Evolutionary conservation across 2,113 vertebrate genomes (phyloP), one percentile per base, ranked within the genome.

Genomic region (Gnathonemus echidnorhynchus): DNA sequence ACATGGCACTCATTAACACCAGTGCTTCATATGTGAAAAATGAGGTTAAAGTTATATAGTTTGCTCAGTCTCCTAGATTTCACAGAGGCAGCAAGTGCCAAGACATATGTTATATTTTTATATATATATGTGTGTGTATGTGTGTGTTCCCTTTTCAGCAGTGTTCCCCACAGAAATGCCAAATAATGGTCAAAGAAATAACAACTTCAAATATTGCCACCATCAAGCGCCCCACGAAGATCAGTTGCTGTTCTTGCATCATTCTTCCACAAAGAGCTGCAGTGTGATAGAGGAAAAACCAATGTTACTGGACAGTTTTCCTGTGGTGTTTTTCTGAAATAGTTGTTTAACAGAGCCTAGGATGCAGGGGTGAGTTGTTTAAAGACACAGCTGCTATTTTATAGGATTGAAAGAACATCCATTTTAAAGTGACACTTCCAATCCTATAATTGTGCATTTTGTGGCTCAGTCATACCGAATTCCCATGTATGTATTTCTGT

Each of bases 181-280:
- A 42, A 80, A 80, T 17, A 42, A 80, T 80, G 31, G 74, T 42
- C 31, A 80, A 35, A 35, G 66, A 35, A 74, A 74, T 42, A 35
- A 13, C 31, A 77, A 9, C 31, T 80, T 42, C 74, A 80, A 42
- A 80, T 42, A 80, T 1, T 42, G 35, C 35, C 35, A 80, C 74
- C 35, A 80, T 39, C 74, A 80, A 80, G 31, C 74, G 0, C 74
- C 35, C 74, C 13, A 80, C 35, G 0, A 80, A 80, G 35, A 80
- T 80, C 74, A 80, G 74, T 80, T 8, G 74, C 74, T 80, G 74
- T 19, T 80, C 74, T 80, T 80, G 35, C 35, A 80, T 80, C 74
- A 80, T 80, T 80, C 74, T 80, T 80, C 74, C 74, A 42, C 74
- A 80, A 80, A 42, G 35, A 80, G 35, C 74, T 80, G 74, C 74